Base-by-base conservation (phyloP, 2,113 vertebrate genomes). In the Zosterops lateralis region DNA sequence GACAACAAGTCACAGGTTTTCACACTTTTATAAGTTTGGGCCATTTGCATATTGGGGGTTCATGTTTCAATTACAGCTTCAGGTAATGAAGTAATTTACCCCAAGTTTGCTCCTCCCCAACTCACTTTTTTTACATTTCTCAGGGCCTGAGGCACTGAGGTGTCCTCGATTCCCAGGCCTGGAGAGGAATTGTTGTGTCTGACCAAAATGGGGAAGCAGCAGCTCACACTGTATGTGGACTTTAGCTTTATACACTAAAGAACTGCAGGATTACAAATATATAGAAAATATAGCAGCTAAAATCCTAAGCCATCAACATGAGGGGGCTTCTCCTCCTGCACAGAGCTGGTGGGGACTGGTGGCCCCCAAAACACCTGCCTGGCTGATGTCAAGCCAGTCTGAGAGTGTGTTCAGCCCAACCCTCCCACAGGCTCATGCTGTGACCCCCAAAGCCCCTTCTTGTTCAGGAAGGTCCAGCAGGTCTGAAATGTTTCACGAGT, bases 391-490 rank as follows among this genome's bases (percentile, higher is more conserved):
- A 77, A 67, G 42, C 7, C 19, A 20, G 6, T 9, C 36, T 57
- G 36, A 51, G 79, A 34, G n/a, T 10, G 5, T 10, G 5, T 22
- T 24, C 42, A 61, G 57, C 40, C 50, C 67, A 17, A 22, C 14
- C 18, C 44, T 47, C 10, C 15, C 66, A 34, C 26, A 65, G 61
- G 32, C 40, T 58, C 48, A 6, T 64, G 17, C n/a, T 45, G 32
- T 36, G 48, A 26, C 26, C 22, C 28, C 31, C 40, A 38, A 40
- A 62, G 3, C 24, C 47, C 10, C 20, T 19, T 31, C 14, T 61
- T 4, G 0, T 45, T 26, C 4, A 3, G 50, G 7, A 29, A 9
- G 1, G 1, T n/a, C 22, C 38, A 42, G 9, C 79, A 56, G 8
- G 67, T 24, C 26, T 50, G 42, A 74, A 62, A 51, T 34, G 12